Evolutionary conservation across 2,888 invertebrate genomes (phyloP), one percentile per base, ranked within the genome.

Genomic region (Alitta virens): DNA sequence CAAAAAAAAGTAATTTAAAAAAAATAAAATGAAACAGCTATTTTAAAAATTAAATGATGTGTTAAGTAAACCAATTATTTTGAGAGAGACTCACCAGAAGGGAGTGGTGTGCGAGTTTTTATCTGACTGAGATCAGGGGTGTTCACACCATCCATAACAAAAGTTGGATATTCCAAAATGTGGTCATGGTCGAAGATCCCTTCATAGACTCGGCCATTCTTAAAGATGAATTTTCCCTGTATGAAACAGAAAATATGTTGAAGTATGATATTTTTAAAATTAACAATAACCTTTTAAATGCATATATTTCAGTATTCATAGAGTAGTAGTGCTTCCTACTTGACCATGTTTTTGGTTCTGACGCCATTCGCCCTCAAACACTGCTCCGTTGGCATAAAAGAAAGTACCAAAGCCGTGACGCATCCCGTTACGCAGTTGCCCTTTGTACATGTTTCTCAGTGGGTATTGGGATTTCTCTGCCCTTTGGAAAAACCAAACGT

Each of bases 341-440:
- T 78, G 74, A 55, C 82, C 82, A 71, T 78, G 76, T 62, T 82
- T 82, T 75, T 79, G 75, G 66, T 82, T 79, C 63, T 78, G 74
- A 63, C 74, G 75, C 82, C 82, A 82, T 43, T 73, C 68, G 5
- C 82, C 82, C 54, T 79, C 78, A 69, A 79, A 82, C 46, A 73
- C 73, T 23, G 82, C 78, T 27, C 82, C 82, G 70, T 81, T 81
- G n/a, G 82, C 81, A 69, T 82, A 82, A 66, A 74, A 77, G 70
- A 81, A 82, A 2, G 74, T 68, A 7, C 82, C 82, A 61, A 64
- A 73, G 0, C 82, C 82, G 66, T 81, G 75, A 24, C 82, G 63
- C 43, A 75, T 68, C 1, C 82, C 82, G 52, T 77, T 74, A 21
- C 75, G 74, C 67, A 81, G 79, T 54, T 81, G 78, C 21, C 82